Percentiles rank a stretch among this genome's conserved stretches.
Conservation (phyloP, 23 tunicate genomes). For the Ascidia mentula region DNA sequence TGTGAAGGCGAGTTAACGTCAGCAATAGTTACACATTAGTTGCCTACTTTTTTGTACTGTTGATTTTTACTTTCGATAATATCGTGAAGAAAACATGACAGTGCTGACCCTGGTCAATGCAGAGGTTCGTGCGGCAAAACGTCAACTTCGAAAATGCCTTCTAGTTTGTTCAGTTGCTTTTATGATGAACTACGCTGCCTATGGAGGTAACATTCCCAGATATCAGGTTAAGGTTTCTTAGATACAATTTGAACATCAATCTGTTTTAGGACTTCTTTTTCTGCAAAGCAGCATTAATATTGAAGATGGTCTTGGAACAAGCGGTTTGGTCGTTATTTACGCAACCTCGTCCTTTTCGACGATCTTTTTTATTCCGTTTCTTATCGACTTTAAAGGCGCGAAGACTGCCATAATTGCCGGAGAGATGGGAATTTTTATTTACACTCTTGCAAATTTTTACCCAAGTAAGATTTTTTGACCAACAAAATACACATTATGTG, state of each 20-base stretch:
- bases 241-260: too few species aligned
- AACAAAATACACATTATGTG: too few species aligned
- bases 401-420: constrained; percentile 57
- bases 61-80: too few species aligned
- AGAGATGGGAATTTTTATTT: constrained; percentile 54
- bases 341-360: constrained; percentile 61
- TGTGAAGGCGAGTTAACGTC: too few species aligned
- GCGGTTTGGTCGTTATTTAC: constrained; percentile 32
- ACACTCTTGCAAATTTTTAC: constrained; percentile 57
- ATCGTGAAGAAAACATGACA: too few species aligned
- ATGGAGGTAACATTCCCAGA: constrained; percentile 42
- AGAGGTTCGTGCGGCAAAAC: constrained; percentile 14
- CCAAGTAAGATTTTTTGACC: constrained; percentile 78
- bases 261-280: constrained; percentile 48
- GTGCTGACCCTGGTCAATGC: too few species aligned
- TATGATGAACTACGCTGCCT: constrained; percentile 76
- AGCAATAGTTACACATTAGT: too few species aligned
- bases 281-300: constrained; percentile 76
- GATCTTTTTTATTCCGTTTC: constrained; percentile 39
- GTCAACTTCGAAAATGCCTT: constrained; percentile 27
- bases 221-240: too few species aligned
- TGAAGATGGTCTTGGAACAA: constrained; percentile 65
- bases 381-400: constrained; percentile 62
- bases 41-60: too few species aligned
- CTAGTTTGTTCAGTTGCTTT: constrained; percentile 49